Base-by-base conservation (phyloP, 2,888 invertebrate species). In the Tetragnatha montana region DNA sequence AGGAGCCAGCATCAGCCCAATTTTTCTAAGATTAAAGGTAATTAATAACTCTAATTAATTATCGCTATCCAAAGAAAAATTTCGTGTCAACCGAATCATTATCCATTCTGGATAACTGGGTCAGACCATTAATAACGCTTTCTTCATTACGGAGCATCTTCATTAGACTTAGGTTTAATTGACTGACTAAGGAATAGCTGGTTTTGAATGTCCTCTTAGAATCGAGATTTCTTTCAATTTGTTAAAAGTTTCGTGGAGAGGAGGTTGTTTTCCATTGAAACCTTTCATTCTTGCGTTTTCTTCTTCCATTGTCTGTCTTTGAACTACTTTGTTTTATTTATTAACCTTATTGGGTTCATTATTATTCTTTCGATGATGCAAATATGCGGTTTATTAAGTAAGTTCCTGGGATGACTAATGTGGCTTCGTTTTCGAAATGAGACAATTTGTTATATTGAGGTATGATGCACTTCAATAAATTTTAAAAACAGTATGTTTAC, bases 31-130 rank as follows among this genome's bases (percentile, higher is more conserved):
- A 82, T 82, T 74, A 82, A 8, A 17, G 74, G 74, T 74, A 82
- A 82, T 82, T 82, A 51, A 82, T 82, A 74, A 74, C 74, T 74
- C 60, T 82, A 73, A 60, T 82, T 82, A 82, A 82, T 82, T 82
- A 82, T 60, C 82, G 22, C 22, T 51, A 74, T 35, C 60, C 60
- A 22, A 35, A 82, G 78, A 82, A 74, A 73, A 74, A 50, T 74
- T 82, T 71, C 60, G 82, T 74, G 82, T 82, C 73, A 74, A 82
- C 73, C 35, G 82, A 73, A 82, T 82, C 50, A 82, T 82, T 74
- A 82, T 82, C 82, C 74, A 51, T 74, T 82, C 22, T 74, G 60
- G 47, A 82, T 82, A 82, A 82, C 22, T 82, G 51, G 82, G 74
- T 74, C 73, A 74, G 22, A 10, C 35, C 82, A 74, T 82, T 74